Percentiles rank a stretch among this genome's conserved stretches.
phyloP scores from a whole-genome alignment of 2,888 invertebrate species.

The Rhaphigaster nebulosa region DNA sequence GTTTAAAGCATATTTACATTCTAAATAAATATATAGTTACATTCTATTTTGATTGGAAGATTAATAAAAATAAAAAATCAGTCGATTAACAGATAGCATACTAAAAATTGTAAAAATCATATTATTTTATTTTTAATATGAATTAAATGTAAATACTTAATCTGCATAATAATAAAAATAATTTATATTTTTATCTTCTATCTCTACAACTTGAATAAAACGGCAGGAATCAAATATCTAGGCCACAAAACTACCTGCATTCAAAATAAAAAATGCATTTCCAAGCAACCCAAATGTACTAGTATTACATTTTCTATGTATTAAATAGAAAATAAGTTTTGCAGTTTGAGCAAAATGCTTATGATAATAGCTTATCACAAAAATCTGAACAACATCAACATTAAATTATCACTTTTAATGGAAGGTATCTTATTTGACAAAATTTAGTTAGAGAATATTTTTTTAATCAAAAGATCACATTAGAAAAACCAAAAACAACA shows the following conservation, averaged over 20 bases:
- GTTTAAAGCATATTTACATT: neutral
- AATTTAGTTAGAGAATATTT: neutral
- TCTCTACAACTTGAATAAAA: neutral
- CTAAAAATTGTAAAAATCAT: neutral
- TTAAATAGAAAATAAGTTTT: constrained; percentile 1
- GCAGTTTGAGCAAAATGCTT: constrained; percentile 36
- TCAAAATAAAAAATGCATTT: neutral
- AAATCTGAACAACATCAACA: neutral
- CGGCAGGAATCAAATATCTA: constrained; percentile 30
- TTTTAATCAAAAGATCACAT: neutral
- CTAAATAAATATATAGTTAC: neutral
- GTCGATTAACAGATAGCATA: neutral
- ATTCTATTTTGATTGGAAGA: constrained; percentile 44
- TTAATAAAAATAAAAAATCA: neutral
- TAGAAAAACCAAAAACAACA: neutral
- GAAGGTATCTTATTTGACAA: neutral
- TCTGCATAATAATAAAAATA: neutral
- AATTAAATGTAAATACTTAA: neutral
- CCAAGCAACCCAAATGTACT: neutral
- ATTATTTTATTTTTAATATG: neutral
- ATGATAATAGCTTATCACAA: neutral
- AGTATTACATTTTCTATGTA: neutral
- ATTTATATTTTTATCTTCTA: neutral
- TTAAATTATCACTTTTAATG: neutral
- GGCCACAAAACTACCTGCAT: constrained; percentile 5